Conservation (phyloP, 2,888 invertebrate species). For the Miltochrista miniata region DNA sequence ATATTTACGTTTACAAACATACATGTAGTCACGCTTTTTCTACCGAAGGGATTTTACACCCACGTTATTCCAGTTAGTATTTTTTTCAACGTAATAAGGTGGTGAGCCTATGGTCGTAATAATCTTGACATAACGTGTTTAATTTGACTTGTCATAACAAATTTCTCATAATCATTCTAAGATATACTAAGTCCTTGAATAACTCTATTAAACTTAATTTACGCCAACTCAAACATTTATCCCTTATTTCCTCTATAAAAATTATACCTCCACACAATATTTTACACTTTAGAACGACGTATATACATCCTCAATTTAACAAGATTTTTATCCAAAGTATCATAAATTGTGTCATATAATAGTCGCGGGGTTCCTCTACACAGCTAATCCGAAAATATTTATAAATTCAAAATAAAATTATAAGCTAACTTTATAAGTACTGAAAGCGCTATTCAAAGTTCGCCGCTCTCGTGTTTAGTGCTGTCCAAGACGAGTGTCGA, state of each 20-base stretch:
- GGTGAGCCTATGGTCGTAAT: no score
- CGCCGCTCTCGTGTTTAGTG: constrained; percentile 39
- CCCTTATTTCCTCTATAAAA: constrained; percentile 21
- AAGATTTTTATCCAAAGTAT: constrained; percentile 17
- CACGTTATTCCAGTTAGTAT: no score
- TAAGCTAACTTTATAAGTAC: constrained; percentile 38
- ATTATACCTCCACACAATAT: constrained; percentile 23
- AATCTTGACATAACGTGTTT: constrained; percentile 1
- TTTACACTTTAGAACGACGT: constrained; percentile 13
- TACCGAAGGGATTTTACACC: no score
- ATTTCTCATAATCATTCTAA: no score
- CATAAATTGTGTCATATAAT: constrained; percentile 29
- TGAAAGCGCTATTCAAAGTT: constrained; percentile 36
- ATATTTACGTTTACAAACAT: no score
- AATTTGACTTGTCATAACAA: no score
- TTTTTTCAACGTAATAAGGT: no score
- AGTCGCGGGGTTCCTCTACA: constrained; percentile 18
- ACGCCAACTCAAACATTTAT: constrained; percentile 14
- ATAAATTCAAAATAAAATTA: constrained; percentile 42
- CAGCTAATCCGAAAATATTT: constrained; percentile 28
- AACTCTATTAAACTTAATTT: constrained; percentile 29
- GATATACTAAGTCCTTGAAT: constrained; percentile 18
- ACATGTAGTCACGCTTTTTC: no score
- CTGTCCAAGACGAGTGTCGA: constrained; percentile 40
- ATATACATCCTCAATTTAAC: constrained; percentile 4